These are phyloP conservation scores for Phthorimaea operculella DNA, from an alignment of 1,140 invertebrate species.

Conservation along the genomic window DNA sequence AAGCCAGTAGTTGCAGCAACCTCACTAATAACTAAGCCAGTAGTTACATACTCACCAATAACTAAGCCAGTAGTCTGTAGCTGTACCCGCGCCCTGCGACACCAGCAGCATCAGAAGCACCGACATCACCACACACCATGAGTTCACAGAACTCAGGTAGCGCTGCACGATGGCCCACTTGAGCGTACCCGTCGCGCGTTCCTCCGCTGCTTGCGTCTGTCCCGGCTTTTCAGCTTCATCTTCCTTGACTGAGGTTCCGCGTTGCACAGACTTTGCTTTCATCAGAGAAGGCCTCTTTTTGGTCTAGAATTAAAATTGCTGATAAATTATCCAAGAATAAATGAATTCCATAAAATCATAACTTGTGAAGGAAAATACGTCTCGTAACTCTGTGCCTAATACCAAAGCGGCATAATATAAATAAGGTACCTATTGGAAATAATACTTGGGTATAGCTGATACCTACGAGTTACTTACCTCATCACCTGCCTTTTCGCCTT, in stretches of 20 bases:
- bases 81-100: conserved; percentile 76
- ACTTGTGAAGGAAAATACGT: too few species aligned
- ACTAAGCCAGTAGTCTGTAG: conserved; percentile 83
- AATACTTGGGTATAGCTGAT: too few species aligned
- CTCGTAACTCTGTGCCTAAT: too few species aligned
- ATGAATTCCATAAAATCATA: background rate
- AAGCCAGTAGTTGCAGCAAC: too few species aligned
- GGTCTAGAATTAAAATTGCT: too few species aligned
- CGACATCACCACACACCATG: conserved; percentile 67
- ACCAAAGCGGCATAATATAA: too few species aligned
- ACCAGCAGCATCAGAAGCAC: conserved; percentile 72
- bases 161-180: conserved; percentile 69
- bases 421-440: too few species aligned
- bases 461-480: too few species aligned
- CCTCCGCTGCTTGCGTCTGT: conserved; percentile 59
- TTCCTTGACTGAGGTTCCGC: conserved; percentile 43
- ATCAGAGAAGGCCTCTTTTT: background rate
- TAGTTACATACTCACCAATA: too few species aligned
- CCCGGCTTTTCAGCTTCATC: conserved; percentile 48
- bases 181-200: conserved; percentile 69
- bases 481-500: background rate
- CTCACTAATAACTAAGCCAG: too few species aligned
- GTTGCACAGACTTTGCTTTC: conserved; percentile 24
- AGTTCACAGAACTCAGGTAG: conserved; percentile 78
- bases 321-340: too few species aligned